These are phyloP conservation scores for Corydoras maculifer DNA, from an alignment of 2,113 vertebrate genomes.

Conservation along the genomic window DNA sequence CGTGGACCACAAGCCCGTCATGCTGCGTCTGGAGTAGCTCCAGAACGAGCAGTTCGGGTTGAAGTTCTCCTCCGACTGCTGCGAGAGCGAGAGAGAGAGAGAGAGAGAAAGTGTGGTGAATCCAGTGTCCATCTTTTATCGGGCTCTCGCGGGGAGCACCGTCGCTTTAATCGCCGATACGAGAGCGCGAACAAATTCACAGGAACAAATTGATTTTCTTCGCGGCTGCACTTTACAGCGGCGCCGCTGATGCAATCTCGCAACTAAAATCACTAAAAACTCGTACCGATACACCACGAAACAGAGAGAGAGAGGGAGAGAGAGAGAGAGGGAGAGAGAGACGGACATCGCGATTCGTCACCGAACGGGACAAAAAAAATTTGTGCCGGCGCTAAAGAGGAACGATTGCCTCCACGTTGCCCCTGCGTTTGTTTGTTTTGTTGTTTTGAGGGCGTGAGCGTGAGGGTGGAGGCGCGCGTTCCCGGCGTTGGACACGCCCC, in stretches of 20 bases:
- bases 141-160: background rate
- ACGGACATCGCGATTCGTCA: background rate
- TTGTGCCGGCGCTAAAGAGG: background rate
- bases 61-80: slow-evolving; percentile 97
- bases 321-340: background rate
- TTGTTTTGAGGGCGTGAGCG: background rate
- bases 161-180: slow-evolving; percentile 5
- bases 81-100: slow-evolving; percentile 25
- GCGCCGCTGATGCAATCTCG: slow-evolving; percentile 1
- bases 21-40: slow-evolving; percentile 92
- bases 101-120: background rate
- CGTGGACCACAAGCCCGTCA: slow-evolving; percentile 94
- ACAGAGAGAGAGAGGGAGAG: background rate
- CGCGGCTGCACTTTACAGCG: background rate
- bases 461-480: no score
- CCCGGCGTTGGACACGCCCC: no score
- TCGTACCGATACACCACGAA: background rate
- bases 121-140: slow-evolving; percentile 1
- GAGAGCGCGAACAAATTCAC: slow-evolving; percentile 6
- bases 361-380: background rate
- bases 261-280: slow-evolving; percentile 2
- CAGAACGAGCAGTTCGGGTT: slow-evolving; percentile 99
- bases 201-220: slow-evolving; percentile 18
- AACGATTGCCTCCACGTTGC: background rate
- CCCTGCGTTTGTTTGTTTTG: no score